Conservation (phyloP, 2,797 vertebrate species). For the Bucorvus abyssinicus region DNA sequence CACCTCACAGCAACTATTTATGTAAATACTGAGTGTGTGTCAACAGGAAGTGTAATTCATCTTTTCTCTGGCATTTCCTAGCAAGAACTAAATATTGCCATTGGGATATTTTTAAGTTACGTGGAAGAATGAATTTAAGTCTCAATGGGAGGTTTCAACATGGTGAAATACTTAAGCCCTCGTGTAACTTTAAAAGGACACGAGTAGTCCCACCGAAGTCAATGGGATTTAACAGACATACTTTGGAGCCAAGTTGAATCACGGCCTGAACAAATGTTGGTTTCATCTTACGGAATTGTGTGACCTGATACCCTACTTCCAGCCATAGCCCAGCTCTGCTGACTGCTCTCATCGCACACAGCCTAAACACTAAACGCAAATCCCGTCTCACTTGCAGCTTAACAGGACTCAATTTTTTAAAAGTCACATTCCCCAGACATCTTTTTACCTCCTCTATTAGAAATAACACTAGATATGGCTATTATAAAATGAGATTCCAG, state of each 20-base stretch:
- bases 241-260: constrained; percentile 2
- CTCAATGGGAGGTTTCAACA: constrained; percentile 16
- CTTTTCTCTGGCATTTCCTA: neutral
- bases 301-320: constrained; percentile 31
- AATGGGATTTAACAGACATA: constrained; percentile 43
- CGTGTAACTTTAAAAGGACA: constrained; percentile 40
- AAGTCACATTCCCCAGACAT: neutral
- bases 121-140: neutral
- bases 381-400: neutral
- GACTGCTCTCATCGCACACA: neutral
- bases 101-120: constrained; percentile 36
- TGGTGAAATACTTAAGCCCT: constrained; percentile 10
- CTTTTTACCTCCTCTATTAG: neutral
- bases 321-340: neutral
- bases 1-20: neutral
- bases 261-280: constrained; percentile 1
- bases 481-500: neutral
- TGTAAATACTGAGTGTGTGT: neutral
- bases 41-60: neutral
- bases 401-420: neutral
- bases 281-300: constrained; percentile 12
- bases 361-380: neutral
- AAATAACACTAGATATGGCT: neutral
- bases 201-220: neutral
- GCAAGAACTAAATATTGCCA: constrained; percentile 6